Evolutionary conservation across 1,140 invertebrate genomes (phyloP), one percentile per base, ranked within the genome.

Genomic region (Nixonia krombeini): DNA sequence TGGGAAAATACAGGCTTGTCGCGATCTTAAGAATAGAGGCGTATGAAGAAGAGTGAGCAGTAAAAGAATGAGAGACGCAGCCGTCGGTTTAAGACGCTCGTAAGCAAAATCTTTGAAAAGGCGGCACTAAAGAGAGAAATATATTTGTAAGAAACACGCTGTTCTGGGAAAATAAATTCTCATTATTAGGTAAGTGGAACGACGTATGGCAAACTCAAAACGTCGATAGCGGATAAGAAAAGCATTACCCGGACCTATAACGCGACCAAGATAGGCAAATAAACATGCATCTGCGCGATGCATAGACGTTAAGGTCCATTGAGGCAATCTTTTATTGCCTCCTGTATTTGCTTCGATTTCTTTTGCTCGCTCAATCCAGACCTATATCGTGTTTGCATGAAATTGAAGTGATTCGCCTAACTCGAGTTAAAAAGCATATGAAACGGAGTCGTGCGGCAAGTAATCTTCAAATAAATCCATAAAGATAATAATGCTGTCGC

Each of bases 171-270:
- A 40, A 65, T 70, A 70, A 62, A 62, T 66, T 70, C 61, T 66
- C 57, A 70, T 70, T 66, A 70, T 51, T 52, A 58, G 51, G 55
- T 70, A 66, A 70, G 68, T 55, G 42, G 50, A 63, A 66, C 68
- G 62, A 62, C 33, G 52, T 41, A 65, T 35, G 44, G 23, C 29
- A 33, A 62, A 62, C 61, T 46, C 47, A 21, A 65, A 62, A 57
- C 47, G 61, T 70, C 67, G 47, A 65, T 65, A 58, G 47, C 53
- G 67, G 67, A 70, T 70, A 70, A 70, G 67, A 70, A 70, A 52
- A 62, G 56, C 57, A 70, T 70, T 70, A 70, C 62, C 67, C 51
- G 56, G 53, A 70, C 18, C 46, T 53, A 65, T 62, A 70, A 61
- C 44, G 67, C 56, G 52, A 64, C 56, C 61, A 44, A 45, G 61